A percentile compares a stretch with the other conserved stretches of the same genome.
phyloP scores from a whole-genome alignment of 2,113 vertebrate genomes.

The Ellobius talpinus region DNA sequence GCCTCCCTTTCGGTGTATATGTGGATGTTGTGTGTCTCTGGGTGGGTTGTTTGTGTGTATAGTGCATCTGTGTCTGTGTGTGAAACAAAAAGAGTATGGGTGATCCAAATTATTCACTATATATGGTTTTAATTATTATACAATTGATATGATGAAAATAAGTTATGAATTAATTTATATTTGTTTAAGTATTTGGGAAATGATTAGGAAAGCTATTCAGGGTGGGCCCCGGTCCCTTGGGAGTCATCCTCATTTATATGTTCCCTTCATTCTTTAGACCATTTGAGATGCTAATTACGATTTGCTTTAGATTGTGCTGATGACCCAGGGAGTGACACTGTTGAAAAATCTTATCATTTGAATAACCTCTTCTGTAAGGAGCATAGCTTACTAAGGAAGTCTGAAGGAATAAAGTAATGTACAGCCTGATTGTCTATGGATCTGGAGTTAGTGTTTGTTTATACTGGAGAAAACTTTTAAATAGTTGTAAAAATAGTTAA shows the following conservation, averaged over 20 bases:
- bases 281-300: slow-evolving; percentile 81
- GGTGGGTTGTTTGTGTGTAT: neutral
- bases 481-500: neutral
- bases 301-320: slow-evolving; percentile 57
- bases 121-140: neutral
- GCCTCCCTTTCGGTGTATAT: too few relatives aligned
- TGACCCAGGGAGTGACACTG: slow-evolving; percentile 68
- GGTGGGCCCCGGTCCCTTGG: neutral
- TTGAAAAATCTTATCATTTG: slow-evolving; percentile 61
- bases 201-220: neutral
- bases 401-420: neutral
- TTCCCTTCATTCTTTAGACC: slow-evolving; percentile 74
- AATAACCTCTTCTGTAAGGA: slow-evolving; percentile 61
- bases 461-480: neutral
- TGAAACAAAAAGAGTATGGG: neutral
- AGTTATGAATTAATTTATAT: neutral
- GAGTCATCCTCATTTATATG: slow-evolving; percentile 66
- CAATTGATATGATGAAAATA: neutral
- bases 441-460: neutral
- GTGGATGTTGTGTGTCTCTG: neutral
- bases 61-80: neutral
- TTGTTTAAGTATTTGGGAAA: slow-evolving; percentile 54
- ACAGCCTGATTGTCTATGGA: neutral
- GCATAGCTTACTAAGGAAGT: slow-evolving; percentile 27
- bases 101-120: neutral